Base-by-base conservation (phyloP, 2,888 invertebrate species). In the Caradrina clavipalpis region DNA sequence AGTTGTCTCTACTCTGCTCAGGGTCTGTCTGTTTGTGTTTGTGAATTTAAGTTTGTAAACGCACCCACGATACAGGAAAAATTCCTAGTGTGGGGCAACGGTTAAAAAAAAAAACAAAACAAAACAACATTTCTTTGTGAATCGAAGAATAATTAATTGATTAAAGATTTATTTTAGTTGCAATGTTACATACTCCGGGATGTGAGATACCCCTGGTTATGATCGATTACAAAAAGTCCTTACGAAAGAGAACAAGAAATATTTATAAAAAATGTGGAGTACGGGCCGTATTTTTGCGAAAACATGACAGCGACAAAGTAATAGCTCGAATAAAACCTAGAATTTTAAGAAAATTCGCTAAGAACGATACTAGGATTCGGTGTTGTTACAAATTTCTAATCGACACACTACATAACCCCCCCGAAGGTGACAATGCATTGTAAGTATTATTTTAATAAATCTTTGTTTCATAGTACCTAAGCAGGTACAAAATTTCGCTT, bases 311-410 rank as follows among this genome's bases (percentile, higher is more conserved):
- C 4, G 73, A 87, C 22, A 87, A 84, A 69, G 87, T 94, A 10
- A 87, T 86, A 58, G 91, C 90, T 17, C 75, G 83, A 15, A 90
- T 94, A 65, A 92, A 91, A 78, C 73, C 83, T 22, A 83, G 80
- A 22, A 76, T 83, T 35, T 83, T 95, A 63, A 87, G 84, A 73
- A 87, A 82, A 76, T 90, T 90, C 79, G 76, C 89, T 42, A 88
- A 86, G 64, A 88, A 84, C 54, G 86, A 83, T 67, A 83, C 63
- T 5, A 78, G 81, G 53, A 93, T 89, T 69, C 78, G 88, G 49
- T 95, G 95, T 69, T 95, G 95, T 82, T 90, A 94, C 69, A 87
- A 89, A 78, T 94, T 91, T 71, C 81, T 92, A 45, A 69, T 81
- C 55, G 78, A 81, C 57, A 79, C 83, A 39, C 60, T 76, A 8